These are phyloP conservation scores for Pseudococcus jackbeardsleyi DNA, from an alignment of 2,888 invertebrate species.

Conservation along the genomic window DNA sequence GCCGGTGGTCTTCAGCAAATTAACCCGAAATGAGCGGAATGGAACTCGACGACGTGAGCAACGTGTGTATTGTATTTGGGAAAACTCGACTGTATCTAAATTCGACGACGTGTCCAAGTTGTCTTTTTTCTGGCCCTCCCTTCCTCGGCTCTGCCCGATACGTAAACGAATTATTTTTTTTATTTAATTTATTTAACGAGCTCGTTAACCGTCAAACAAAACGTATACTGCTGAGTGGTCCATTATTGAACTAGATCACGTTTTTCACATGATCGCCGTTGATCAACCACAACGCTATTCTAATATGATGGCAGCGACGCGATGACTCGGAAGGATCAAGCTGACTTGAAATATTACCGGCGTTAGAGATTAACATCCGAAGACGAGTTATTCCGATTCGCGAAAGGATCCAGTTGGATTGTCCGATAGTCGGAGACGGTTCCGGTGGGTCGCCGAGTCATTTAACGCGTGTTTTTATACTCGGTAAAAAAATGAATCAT, in stretches of 20 bases:
- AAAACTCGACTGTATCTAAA: background rate
- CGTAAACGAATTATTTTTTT: background rate
- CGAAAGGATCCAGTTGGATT: background rate
- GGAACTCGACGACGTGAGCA: background rate
- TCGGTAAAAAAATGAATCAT: background rate
- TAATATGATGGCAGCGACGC: background rate
- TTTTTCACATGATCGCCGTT: conserved; percentile 5
- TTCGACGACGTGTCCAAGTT: background rate
- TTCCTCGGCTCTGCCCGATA: background rate
- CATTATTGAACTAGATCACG: conserved; percentile 10
- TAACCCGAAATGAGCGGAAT: background rate
- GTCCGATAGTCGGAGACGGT: background rate
- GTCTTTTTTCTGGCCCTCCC: background rate
- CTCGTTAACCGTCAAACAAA: conserved; percentile 23
- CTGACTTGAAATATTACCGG: background rate
- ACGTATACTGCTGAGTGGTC: background rate
- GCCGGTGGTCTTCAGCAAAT: background rate
- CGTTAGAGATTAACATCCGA: background rate
- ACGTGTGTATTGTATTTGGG: conserved; percentile 8
- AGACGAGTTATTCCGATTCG: background rate
- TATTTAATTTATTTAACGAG: conserved; percentile 29
- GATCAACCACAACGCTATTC: background rate
- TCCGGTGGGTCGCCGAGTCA: conserved; percentile 12
- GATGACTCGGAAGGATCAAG: background rate
- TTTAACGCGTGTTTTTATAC: conserved; percentile 48